Base-by-base conservation (phyloP, 2,113 vertebrate genomes). In the Oncorhynchus clarkii region DNA sequence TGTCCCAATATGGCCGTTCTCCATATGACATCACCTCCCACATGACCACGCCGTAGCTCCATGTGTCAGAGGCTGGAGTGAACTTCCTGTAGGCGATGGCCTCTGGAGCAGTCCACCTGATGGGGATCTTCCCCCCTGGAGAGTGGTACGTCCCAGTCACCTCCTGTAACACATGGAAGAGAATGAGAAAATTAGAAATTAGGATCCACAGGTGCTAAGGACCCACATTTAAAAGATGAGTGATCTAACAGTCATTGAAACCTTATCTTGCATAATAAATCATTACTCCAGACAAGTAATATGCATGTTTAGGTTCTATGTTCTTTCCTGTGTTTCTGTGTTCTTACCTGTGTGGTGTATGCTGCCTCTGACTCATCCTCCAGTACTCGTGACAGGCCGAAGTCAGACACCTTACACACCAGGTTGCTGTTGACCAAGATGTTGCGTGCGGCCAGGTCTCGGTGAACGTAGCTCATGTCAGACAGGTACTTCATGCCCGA, bases 401-500 rank as follows among this genome's bases (percentile, higher is more conserved):
- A 99, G 88, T 99, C 97, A 0, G 97, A 99, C 73, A 99, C 97
- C 85, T 99, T 99, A 87, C 97, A 99, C 76, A 99, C 97, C 80
- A 99, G 90, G 93, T 99, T 99, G 92, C 97, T 98, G 88, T 99
- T 99, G 64, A 99, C 97, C 71, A 99, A 93, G 67, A 99, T 99
- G 87, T 99, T 99, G 22, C 97, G 93, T 0, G 97, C 97, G 0
- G 97, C 97, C 49, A 99, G 93, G 82, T 99, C 97, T 76, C 97
- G 91, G 88, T 99, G 97, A 51, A 99, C 96, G 8, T 99, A 99
- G 88, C 95, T 98, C 97, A 99, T 99, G 84, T 99, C 97, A 7
- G 97, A 99, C 80, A 99, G 92, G 84, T 99, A 99, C 90, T 99
- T 99, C 97, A 99, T 99, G 31, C 97, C 97, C 0, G 97, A 98